Conservation (phyloP, 1,140 invertebrate genomes). For the Drosophila lacertosa region DNA sequence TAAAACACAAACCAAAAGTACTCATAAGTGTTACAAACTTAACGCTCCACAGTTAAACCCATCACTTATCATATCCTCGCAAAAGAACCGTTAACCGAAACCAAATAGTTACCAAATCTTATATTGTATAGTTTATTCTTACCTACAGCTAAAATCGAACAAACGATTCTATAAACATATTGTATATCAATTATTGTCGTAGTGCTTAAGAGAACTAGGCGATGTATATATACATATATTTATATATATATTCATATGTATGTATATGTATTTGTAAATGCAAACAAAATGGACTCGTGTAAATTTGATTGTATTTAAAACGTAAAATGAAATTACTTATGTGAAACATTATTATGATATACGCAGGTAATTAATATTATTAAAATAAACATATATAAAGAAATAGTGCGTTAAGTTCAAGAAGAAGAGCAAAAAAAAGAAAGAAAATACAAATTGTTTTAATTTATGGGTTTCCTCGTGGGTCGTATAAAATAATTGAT, state of each 20-base stretch:
- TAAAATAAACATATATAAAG: slow-evolving; percentile 75
- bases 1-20: neutral
- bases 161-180: slow-evolving; percentile 53
- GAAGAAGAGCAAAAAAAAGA: slow-evolving; percentile 67
- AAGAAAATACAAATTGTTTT: slow-evolving; percentile 21
- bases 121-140: slow-evolving; percentile 60
- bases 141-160: slow-evolving; percentile 42
- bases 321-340: slow-evolving; percentile 61
- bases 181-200: slow-evolving; percentile 80
- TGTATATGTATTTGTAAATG: slow-evolving; percentile 4
- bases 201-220: slow-evolving; percentile 56
- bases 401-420: slow-evolving; percentile 76
- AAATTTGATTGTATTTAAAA: slow-evolving; percentile 79
- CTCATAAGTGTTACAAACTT: slow-evolving; percentile 15
- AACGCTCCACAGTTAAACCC: slow-evolving; percentile 20
- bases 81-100: slow-evolving; percentile 48
- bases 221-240: slow-evolving; percentile 15
- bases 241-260: neutral
- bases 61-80: slow-evolving; percentile 51
- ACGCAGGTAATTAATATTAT: slow-evolving; percentile 79
- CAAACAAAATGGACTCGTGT: slow-evolving; percentile 61
- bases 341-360: slow-evolving; percentile 74
- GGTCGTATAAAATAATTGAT: too few relatives aligned
- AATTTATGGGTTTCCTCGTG: neutral
- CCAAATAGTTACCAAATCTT: slow-evolving; percentile 33